Evolutionary conservation across 1,140 invertebrate genomes (phyloP), one percentile per base, ranked within the genome.

Genomic region (Drosophila tristis): DNA sequence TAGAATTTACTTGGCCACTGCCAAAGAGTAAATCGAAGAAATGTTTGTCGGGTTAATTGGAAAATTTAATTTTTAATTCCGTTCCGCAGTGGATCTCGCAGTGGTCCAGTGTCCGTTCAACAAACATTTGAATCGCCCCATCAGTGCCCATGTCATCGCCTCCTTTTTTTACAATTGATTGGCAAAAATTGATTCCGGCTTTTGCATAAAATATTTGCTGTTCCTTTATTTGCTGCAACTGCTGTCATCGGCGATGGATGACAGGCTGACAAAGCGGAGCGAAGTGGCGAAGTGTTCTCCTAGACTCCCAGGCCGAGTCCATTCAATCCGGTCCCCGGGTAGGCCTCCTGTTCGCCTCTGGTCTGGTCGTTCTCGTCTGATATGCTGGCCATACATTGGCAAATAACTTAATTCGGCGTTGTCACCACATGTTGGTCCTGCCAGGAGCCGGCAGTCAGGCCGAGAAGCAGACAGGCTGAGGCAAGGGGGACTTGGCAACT

Each of bases 41-140:
- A 82, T 89, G 53, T 86, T 81, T 86, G 78, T 61, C 50, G 60
- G 63, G 42, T 63, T 82, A 78, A 87, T 87, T 87, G 84, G 61
- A 87, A 87, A 82, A 87, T 82, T 87, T 54, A 82, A 87, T 87
- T 89, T 87, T 87, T 87, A 89, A 87, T 87, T 78, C 64, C 49
- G 29, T 74, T 82, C 75, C 65, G 67, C 75, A 43, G 59, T 44
- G 58, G 50, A 61, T 61, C 31, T 25, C 58, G 58, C 23, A 25
- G 23, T 25, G 23, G 23, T 43, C 42, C 63, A 54, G 44, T 73
- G 63, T 80, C 81, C 77, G 70, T 70, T 79, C 43, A 61, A 54
- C 82, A 81, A 87, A 87, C 75, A 87, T 86, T 80, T 60, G 50
- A 77, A 67, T 67, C 72, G 72, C 63, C 70, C 74, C 68, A 67